Conservation (phyloP, 2,113 vertebrate species). For the Elephantulus edwardii region DNA sequence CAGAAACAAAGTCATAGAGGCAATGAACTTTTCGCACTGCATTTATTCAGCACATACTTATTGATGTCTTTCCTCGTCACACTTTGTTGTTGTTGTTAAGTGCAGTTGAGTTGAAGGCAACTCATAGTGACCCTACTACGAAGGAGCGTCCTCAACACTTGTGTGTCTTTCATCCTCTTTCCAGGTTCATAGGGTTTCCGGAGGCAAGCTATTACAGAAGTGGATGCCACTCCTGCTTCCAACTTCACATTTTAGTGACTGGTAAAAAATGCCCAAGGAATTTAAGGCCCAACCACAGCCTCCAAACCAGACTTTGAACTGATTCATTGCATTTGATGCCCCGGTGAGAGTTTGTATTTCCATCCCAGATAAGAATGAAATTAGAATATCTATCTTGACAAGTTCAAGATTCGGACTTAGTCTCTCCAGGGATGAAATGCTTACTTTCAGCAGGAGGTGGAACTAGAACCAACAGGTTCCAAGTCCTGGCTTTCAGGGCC, state of each 20-base stretch:
- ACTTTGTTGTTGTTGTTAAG: no score
- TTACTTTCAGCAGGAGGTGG: not conserved
- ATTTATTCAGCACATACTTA: constrained; percentile 40
- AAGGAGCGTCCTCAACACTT: no score
- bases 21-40: not conserved
- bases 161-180: no score
- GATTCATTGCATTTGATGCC: not conserved
- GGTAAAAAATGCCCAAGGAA: constrained; percentile 33
- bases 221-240: not conserved
- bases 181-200: no score
- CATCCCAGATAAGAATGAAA: not conserved
- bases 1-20: constrained; percentile 25
- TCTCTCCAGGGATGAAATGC: not conserved
- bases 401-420: not conserved
- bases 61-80: no score
- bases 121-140: no score
- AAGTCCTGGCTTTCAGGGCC: not conserved
- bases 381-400: not conserved
- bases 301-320: not conserved
- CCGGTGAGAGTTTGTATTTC: no score
- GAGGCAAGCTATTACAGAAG: no score
- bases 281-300: not conserved
- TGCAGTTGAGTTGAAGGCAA: no score
- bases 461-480: not conserved
- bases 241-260: constrained; percentile 17